Conservation (phyloP, 1,140 invertebrate species). For the Drosophila melanica region DNA sequence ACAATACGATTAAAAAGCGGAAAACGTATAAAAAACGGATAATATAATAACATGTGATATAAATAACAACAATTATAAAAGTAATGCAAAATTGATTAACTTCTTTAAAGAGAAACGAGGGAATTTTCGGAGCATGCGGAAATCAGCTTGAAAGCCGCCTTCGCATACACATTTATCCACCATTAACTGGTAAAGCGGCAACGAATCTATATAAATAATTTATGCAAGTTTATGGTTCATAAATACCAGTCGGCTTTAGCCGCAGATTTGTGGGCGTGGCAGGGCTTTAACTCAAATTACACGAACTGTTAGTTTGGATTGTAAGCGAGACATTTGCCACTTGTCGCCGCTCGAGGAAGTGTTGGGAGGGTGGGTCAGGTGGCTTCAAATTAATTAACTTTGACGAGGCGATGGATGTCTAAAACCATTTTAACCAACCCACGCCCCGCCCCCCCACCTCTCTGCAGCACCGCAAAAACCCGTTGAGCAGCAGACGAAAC, state of each 20-base stretch:
- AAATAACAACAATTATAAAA: too few relatives aligned
- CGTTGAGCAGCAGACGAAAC: conserved; percentile 42
- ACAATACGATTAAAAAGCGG: too few relatives aligned
- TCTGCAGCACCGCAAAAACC: conserved; percentile 1
- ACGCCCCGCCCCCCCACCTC: conserved; percentile 7
- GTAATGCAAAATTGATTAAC: too few relatives aligned
- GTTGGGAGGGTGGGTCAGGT: conserved; percentile 16
- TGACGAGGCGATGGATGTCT: conserved; percentile 74
- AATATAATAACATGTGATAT: too few relatives aligned
- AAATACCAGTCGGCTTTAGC: conserved; percentile 12
- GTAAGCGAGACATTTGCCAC: conserved; percentile 50
- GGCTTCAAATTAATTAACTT: conserved; percentile 80
- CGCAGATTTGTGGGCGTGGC: conserved; percentile 37
- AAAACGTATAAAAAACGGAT: too few relatives aligned
- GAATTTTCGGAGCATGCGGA: neutral
- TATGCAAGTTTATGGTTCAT: conserved; percentile 28
- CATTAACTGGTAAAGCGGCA: too few relatives aligned
- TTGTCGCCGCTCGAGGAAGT: conserved; percentile 43
- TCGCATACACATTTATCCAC: too few relatives aligned
- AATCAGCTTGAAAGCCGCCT: too few relatives aligned
- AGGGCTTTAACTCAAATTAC: neutral
- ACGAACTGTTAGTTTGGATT: conserved; percentile 37
- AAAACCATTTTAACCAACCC: conserved; percentile 68
- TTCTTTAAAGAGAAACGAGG: too few relatives aligned
- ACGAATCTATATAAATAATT: conserved; percentile 24